These are phyloP conservation scores for Brachymystax lenok DNA, from an alignment of 2,797 vertebrate species.

Conservation along the genomic window DNA sequence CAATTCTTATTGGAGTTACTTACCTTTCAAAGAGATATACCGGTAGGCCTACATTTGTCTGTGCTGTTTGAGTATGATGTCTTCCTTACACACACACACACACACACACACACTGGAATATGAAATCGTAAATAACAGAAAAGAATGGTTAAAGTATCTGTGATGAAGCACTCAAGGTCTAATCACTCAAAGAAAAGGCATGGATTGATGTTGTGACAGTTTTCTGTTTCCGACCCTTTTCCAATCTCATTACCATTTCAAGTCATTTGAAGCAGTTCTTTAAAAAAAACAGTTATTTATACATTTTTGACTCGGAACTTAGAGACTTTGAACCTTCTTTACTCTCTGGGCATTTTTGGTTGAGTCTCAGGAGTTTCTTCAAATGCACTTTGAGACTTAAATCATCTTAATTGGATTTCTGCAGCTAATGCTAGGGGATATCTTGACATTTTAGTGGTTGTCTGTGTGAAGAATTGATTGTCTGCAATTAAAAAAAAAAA, in stretches of 20 bases:
- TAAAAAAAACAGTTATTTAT: background rate
- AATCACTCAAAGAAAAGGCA: too few species aligned
- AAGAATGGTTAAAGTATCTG: too few species aligned
- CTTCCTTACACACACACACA: too few species aligned
- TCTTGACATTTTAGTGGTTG: background rate
- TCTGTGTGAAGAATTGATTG: slow-evolving; percentile 10
- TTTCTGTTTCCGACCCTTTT: background rate
- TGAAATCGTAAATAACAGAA: too few species aligned
- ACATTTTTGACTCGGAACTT: background rate
- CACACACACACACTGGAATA: too few species aligned
- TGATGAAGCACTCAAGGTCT: too few species aligned
- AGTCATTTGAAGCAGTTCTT: background rate
- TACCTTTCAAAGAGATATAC: too few species aligned
- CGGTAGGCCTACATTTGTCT: too few species aligned
- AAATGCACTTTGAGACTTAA: background rate
- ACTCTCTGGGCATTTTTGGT: background rate
- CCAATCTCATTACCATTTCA: background rate
- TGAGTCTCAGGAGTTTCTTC: background rate
- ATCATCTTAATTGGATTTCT: background rate
- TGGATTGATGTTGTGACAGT: background rate
- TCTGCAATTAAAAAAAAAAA: background rate
- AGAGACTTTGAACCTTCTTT: background rate
- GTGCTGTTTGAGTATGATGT: too few species aligned
- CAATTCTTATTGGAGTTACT: too few species aligned
- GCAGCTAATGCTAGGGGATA: background rate